These are phyloP conservation scores for Philotrypesis tridentata DNA, from an alignment of 1,140 invertebrate genomes.

Conservation along the genomic window DNA sequence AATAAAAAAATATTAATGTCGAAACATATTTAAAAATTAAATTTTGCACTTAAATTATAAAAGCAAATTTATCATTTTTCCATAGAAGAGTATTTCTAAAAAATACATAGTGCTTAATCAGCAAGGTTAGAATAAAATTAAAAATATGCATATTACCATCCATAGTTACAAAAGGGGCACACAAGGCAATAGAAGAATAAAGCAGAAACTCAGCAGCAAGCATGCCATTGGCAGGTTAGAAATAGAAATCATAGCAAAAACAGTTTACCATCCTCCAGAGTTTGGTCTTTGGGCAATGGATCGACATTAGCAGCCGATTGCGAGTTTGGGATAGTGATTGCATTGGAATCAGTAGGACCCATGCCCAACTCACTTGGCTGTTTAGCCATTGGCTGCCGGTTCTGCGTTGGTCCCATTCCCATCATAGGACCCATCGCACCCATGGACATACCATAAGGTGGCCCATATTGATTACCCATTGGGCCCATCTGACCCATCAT, in stretches of 20 bases:
- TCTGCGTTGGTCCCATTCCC: conserved; percentile 70
- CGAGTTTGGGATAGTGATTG: conserved; percentile 68
- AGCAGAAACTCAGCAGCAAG: conserved; percentile 57
- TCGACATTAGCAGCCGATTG: conserved; percentile 70
- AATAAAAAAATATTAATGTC: too few species aligned
- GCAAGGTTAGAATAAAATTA: neutral
- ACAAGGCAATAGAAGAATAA: conserved; percentile 35
- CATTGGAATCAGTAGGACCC: conserved; percentile 74
- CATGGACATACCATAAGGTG: conserved; percentile 71
- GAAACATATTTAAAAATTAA: too few species aligned
- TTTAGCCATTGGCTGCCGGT: conserved; percentile 75
- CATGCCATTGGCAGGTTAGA: conserved; percentile 64
- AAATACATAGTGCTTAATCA: too few species aligned
- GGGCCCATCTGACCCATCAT: conserved; percentile 75
- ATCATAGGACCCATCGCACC: conserved; percentile 78
- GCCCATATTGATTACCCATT: conserved; percentile 73
- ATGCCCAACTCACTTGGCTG: conserved; percentile 85
- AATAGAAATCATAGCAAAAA: conserved; percentile 67
- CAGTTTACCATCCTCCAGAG: conserved; percentile 78
- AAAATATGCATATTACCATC: neutral
- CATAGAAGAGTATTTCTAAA: too few species aligned
- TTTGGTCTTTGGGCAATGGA: conserved; percentile 79
- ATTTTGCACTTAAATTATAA: neutral
- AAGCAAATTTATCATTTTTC: neutral
- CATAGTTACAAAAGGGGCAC: neutral